Percentiles rank a stretch among this genome's conserved stretches.
These are phyloP conservation scores for Myioborus melanocephalus DNA, from an alignment of 2,797 vertebrate genomes.

Conservation along the genomic window DNA sequence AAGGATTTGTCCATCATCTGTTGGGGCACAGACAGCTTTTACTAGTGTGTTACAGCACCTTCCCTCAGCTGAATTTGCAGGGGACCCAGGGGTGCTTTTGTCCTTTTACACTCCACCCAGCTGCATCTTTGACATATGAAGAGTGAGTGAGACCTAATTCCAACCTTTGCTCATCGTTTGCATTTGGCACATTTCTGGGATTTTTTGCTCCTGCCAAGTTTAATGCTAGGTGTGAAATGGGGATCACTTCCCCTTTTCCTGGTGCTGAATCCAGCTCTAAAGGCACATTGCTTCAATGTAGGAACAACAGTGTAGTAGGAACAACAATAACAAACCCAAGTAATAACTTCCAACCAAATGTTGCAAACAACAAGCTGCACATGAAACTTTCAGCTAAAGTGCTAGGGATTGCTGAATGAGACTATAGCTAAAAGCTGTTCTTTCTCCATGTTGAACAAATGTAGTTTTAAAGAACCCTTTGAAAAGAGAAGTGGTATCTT, in stretches of 20 bases:
- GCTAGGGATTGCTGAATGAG: neutral
- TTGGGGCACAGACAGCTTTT: neutral
- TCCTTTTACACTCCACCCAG: neutral
- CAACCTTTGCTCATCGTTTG: neutral
- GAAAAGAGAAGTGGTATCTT: rapidly evolving
- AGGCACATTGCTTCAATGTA: neutral
- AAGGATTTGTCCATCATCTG: neutral
- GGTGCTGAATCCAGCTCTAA: neutral
- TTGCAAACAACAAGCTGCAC: neutral
- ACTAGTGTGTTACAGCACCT: neutral
- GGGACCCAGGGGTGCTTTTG: neutral
- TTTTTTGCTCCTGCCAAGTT: neutral
- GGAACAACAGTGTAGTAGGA: neutral
- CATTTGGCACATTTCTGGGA: neutral
- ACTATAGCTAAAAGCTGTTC: neutral
- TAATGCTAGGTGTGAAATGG: neutral
- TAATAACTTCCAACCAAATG: neutral
- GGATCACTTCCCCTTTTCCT: neutral
- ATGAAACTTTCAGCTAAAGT: neutral
- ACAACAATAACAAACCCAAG: neutral
- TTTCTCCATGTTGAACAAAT: neutral
- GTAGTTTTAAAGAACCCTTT: neutral
- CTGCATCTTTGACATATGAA: neutral
- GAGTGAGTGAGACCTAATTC: neutral
- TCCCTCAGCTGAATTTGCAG: neutral